Evolutionary conservation across 2,888 invertebrate genomes (phyloP), one percentile per base, ranked within the genome.

Genomic region (Eumerus sabulonum): DNA sequence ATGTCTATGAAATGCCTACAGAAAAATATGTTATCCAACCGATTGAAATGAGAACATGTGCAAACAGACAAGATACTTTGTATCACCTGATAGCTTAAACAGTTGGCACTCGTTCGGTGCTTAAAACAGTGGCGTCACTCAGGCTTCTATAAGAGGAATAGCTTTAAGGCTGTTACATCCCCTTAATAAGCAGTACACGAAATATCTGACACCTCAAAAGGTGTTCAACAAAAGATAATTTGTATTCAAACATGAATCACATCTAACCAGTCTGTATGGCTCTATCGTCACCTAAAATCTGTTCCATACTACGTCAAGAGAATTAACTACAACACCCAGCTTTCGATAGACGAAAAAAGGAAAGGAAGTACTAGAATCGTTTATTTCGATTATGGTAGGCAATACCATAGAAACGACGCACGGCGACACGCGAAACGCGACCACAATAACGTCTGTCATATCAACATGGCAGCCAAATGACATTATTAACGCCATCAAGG

Each of bases 371-470:
- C 13, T 11, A 27, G 44, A 57, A 44, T 11, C 19, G 27, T 44
- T 44, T 57, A 19, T 12, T 40, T 12, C 13, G 44, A 57, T 57
- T 57, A 27, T 57, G 44, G 44, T 44, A 27, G 35, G n/a, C n/a
- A 47, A 47, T 45, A 59, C 48, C 48, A 48, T 48, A 9, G 1
- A 7, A 5, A 18, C 50, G 14, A 35, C 50, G 19, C 27, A 27
- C 19, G 50, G 1, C 12, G 7, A 4, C 3, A 27, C 27, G 27
- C 7, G 27, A 27, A 4, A 27, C 7, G 27, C 27, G 27, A 27
- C 7, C 27, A 27, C 27, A 40, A 38, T n/a, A 42, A 38, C 14
- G 13, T 14, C 9, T 4, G 7, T 2, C 27, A 27, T 7, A 7
- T 7, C 7, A 27, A 16, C n/a, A 44, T 11, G 44, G 27, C 27